Evolutionary conservation across 2,888 invertebrate genomes (phyloP).

Genomic region (Drosophila multiciliata): DNA sequence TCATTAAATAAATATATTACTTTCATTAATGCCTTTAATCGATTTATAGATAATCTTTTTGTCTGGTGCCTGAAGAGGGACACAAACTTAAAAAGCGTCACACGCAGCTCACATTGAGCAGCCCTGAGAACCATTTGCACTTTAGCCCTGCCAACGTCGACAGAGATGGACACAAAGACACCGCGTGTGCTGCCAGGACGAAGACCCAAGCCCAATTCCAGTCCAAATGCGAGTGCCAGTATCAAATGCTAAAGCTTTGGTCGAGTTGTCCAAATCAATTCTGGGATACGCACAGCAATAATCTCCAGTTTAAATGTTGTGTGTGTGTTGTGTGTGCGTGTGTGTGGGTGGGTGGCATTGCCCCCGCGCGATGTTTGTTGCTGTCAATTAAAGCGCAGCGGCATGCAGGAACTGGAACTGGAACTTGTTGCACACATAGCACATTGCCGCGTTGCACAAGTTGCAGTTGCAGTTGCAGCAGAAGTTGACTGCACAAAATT

Average conservation of each 20-base stretch:
- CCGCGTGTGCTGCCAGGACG: slow-evolving; percentile 19
- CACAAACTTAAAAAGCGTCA: not conserved
- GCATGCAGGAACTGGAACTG: slow-evolving; percentile 73
- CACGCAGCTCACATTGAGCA: slow-evolving; percentile 31
- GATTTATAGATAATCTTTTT: slow-evolving; percentile 19
- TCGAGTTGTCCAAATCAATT: slow-evolving; percentile 77
- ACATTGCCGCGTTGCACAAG: slow-evolving; percentile 45
- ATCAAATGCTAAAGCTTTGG: slow-evolving; percentile 39
- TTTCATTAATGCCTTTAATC: not conserved
- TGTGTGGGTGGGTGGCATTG: slow-evolving; percentile 71
- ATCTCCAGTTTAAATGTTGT: slow-evolving; percentile 46
- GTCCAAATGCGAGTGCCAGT: not conserved
- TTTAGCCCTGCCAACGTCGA: slow-evolving; percentile 46
- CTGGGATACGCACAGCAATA: slow-evolving; percentile 77
- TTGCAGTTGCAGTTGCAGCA: slow-evolving; percentile 47
- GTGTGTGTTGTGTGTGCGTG: slow-evolving; percentile 9
- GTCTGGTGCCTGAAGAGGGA: slow-evolving; percentile 15
- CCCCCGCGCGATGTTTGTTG: slow-evolving; percentile 72
- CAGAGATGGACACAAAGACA: slow-evolving; percentile 20
- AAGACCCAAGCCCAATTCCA: not conserved
- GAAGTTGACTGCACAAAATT: slow-evolving; percentile 37
- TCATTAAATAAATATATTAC: not conserved
- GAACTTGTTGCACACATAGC: slow-evolving; percentile 58
- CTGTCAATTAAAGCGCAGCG: slow-evolving; percentile 74
- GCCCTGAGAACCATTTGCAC: slow-evolving; percentile 65